phyloP scores from a whole-genome alignment of 53 echinoderm and acorn worm genomes.

The Pentamera pediparva region DNA sequence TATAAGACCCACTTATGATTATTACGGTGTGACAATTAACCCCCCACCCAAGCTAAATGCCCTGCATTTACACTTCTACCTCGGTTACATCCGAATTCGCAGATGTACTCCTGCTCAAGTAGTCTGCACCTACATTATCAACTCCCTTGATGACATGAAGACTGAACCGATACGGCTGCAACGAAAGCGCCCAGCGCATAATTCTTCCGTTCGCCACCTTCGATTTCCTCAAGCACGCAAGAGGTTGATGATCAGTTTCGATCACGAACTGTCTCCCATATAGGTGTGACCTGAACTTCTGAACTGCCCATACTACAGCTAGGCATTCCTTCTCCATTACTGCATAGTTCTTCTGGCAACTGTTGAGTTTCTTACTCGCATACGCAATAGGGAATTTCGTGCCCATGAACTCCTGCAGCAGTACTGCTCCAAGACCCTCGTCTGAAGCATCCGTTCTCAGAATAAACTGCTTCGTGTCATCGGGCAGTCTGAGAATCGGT shows the following conservation, averaged over 20 bases:
- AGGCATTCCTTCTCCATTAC: constrained; percentile 25
- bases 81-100: no score
- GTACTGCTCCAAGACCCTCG: constrained; percentile 37
- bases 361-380: constrained; percentile 9
- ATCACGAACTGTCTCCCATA: constrained; percentile 37
- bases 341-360: background rate
- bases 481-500: constrained; percentile 23
- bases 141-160: constrained; percentile 30
- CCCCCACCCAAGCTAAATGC: no score
- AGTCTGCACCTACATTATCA: constrained; percentile 53
- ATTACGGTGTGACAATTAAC: no score
- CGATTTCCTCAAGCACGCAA: constrained; percentile 15
- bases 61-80: no score
- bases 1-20: no score
- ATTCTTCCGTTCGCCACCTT: constrained; percentile 31
- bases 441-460: constrained; percentile 25
- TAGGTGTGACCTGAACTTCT: constrained; percentile 8
- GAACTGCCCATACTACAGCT: constrained; percentile 15
- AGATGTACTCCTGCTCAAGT: constrained; percentile 34
- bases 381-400: constrained; percentile 40
- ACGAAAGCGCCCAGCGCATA: constrained; percentile 36
- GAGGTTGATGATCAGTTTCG: constrained; percentile 38
- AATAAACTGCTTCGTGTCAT: constrained; percentile 19
- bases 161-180: constrained; percentile 33
- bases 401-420: constrained; percentile 26